phyloP scores from a whole-genome alignment of 2,113 vertebrate species.

The Carassius gibelio region DNA sequence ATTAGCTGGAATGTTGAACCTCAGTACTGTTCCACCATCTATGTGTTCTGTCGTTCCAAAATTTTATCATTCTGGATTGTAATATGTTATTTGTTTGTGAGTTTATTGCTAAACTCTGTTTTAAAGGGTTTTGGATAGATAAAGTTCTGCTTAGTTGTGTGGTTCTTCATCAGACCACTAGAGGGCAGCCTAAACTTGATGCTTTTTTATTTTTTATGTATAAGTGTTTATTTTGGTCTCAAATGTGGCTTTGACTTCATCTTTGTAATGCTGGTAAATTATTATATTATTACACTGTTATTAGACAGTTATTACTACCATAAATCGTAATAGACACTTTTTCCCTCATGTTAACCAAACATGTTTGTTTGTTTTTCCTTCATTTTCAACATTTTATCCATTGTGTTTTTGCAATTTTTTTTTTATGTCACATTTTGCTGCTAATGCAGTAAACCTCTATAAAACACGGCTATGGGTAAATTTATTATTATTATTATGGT shows the following conservation, averaged over 20 bases:
- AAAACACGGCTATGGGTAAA: too few relatives aligned
- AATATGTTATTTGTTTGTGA: neutral
- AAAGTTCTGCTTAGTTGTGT: neutral
- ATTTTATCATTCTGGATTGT: too few relatives aligned
- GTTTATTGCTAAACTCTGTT: neutral
- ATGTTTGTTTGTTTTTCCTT: too few relatives aligned
- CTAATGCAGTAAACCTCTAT: too few relatives aligned
- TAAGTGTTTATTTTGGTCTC: neutral
- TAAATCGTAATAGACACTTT: neutral
- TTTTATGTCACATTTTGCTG: too few relatives aligned
- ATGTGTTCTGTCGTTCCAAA: neutral
- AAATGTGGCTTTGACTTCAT: neutral
- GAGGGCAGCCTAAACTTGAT: conserved; percentile 54
- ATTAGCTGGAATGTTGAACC: neutral
- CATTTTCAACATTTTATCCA: too few relatives aligned
- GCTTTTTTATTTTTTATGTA: neutral
- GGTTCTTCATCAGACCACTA: conserved; percentile 58
- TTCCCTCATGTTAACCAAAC: too few relatives aligned
- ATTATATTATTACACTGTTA: conserved; percentile 3
- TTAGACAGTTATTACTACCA: neutral
- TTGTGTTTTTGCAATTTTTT: too few relatives aligned
- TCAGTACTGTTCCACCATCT: neutral
- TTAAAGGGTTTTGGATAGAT: neutral
- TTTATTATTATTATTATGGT: neutral
- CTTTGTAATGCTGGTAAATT: neutral